These are phyloP conservation scores for Mythimna pallens DNA, from an alignment of 2,888 invertebrate genomes.

Conservation along the genomic window DNA sequence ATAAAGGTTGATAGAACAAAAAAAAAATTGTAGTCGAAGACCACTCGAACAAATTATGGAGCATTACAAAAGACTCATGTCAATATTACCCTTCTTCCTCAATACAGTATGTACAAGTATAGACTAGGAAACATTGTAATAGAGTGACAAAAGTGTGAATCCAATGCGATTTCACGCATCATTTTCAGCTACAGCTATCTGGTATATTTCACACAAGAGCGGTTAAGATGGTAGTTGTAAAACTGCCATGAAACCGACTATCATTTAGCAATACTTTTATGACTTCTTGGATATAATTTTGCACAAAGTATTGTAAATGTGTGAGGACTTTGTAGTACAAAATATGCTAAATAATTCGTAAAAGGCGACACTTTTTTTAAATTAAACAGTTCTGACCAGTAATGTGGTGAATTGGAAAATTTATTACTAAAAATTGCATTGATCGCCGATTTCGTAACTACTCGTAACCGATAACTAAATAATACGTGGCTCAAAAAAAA, in stretches of 20 bases:
- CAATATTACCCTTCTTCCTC: not conserved
- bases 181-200: conserved; percentile 51
- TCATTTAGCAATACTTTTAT: conserved; percentile 45
- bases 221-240: conserved; percentile 41
- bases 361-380: not conserved
- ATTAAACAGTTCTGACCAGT: not conserved
- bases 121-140: conserved; percentile 13
- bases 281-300: conserved; percentile 24
- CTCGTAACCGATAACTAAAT: not conserved
- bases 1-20: no score
- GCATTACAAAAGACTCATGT: not conserved
- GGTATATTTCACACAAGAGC: conserved; percentile 52
- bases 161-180: conserved; percentile 55
- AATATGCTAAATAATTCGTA: not conserved
- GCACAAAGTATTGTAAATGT: conserved; percentile 37
- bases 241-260: conserved; percentile 48
- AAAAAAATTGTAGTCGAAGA: no score
- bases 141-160: conserved; percentile 27
- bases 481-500: not conserved
- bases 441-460: not conserved
- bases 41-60: not conserved
- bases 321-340: conserved; percentile 19
- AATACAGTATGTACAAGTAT: not conserved
- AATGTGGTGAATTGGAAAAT: not conserved
- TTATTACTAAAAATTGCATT: not conserved